These are phyloP conservation scores for Nycteola revayana DNA, from an alignment of 2,888 invertebrate genomes.

Conservation along the genomic window DNA sequence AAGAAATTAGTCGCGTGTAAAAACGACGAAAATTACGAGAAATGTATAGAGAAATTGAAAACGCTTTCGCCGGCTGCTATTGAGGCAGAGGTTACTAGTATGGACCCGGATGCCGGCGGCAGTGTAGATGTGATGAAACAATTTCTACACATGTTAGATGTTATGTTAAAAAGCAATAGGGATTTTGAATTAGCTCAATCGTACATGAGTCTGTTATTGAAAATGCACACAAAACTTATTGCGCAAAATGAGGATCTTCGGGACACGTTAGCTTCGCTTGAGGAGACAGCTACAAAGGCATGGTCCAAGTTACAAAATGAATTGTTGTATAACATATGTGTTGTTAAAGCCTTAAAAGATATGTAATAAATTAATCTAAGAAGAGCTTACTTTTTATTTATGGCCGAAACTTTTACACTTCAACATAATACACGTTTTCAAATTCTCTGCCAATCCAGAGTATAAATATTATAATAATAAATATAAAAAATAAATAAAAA, in stretches of 20 bases:
- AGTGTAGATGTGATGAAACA: conserved; percentile 86
- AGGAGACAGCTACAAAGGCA: conserved; percentile 80
- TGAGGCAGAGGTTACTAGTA: conserved; percentile 92
- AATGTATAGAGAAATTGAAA: conserved; percentile 84
- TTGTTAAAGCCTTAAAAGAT: conserved; percentile 88
- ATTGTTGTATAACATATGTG: conserved; percentile 88
- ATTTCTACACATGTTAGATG: conserved; percentile 88
- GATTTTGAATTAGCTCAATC: conserved; percentile 96
- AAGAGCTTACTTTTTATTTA: not conserved
- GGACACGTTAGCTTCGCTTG: conserved; percentile 78
- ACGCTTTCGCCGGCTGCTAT: conserved; percentile 90
- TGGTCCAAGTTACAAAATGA: conserved; percentile 87
- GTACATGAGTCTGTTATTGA: conserved; percentile 93
- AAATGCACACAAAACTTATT: conserved; percentile 86
- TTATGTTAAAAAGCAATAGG: conserved; percentile 86
- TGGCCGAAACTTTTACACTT: not conserved
- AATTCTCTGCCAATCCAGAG: no score
- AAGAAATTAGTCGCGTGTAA: conserved; percentile 81
- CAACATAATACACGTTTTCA: not conserved
- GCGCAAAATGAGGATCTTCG: conserved; percentile 79
- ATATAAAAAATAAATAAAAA: no score
- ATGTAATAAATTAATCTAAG: conserved; percentile 52
- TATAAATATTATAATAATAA: no score
- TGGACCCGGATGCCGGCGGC: conserved; percentile 89
- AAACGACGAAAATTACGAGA: conserved; percentile 73